Conservation (phyloP, 2,888 invertebrate genomes). For the Xylocampa areola region DNA sequence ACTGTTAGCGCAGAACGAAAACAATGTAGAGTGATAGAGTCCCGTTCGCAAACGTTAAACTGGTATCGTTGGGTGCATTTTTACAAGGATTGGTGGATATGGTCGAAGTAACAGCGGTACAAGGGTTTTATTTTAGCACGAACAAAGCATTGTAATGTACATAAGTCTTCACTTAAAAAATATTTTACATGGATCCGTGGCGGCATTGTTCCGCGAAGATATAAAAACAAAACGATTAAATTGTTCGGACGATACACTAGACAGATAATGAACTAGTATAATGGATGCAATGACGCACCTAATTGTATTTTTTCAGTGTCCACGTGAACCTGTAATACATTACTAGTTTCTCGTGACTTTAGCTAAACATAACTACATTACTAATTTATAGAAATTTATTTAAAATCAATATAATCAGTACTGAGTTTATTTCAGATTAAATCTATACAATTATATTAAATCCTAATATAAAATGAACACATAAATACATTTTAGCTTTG, state of each 20-base stretch:
- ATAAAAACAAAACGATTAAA: constrained; percentile 68
- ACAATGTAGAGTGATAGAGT: constrained; percentile 28
- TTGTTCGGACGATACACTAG: constrained; percentile 59
- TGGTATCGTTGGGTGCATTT: constrained; percentile 19
- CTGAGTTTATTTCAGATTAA: no score
- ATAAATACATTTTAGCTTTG: no score
- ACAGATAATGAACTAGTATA: constrained; percentile 57
- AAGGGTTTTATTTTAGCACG: constrained; percentile 69
- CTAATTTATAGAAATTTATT: constrained; percentile 16
- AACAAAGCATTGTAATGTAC: constrained; percentile 63
- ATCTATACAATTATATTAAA: no score
- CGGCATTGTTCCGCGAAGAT: constrained; percentile 60
- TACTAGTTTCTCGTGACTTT: constrained; percentile 8
- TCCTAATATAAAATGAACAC: no score
- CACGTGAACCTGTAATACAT: constrained; percentile 34
- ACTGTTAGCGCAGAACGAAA: constrained; percentile 32
- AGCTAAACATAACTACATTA: constrained; percentile 5
- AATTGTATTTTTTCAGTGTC: constrained; percentile 42
- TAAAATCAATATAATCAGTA: no score
- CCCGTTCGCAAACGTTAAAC: constrained; percentile 32
- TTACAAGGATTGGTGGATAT: constrained; percentile 49
- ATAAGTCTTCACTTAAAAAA: constrained; percentile 48
- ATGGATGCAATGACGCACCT: constrained; percentile 58
- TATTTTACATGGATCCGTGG: constrained; percentile 18
- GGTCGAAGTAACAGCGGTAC: constrained; percentile 56